Evolutionary conservation across 2,113 vertebrate genomes (phyloP).

Genomic region (Crotalus tigris): DNA sequence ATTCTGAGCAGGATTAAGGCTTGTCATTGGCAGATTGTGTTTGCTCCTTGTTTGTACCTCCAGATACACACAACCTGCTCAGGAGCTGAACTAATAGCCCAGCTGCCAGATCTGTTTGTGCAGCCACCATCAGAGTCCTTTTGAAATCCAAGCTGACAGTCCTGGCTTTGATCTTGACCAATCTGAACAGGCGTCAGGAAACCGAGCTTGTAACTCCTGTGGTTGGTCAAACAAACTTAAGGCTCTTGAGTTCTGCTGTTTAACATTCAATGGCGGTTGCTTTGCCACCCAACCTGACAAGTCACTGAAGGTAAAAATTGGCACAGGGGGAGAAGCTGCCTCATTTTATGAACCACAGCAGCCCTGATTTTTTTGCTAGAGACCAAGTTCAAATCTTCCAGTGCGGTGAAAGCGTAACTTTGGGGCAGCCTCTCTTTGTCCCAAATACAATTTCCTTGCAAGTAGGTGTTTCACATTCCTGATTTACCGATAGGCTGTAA

Average conservation of each 20-base stretch:
- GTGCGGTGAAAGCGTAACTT: neutral
- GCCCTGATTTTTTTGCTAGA: neutral
- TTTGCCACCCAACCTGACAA: neutral
- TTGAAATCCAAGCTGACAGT: neutral
- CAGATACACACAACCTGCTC: accelerated
- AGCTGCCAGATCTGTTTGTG: slow-evolving; percentile 2
- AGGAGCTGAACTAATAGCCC: neutral
- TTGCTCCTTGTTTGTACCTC: neutral
- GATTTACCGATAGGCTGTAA: neutral
- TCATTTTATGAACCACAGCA: neutral
- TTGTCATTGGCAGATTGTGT: neutral
- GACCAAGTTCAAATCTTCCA: neutral
- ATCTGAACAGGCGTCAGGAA: neutral
- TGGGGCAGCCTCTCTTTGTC: neutral
- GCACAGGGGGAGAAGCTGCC: no score
- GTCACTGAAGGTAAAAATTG: neutral
- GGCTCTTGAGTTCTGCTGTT: accelerated
- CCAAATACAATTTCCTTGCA: neutral
- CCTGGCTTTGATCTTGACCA: neutral
- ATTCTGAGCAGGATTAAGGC: accelerated
- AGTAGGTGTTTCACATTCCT: neutral
- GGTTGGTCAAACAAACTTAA: neutral
- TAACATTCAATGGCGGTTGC: accelerated
- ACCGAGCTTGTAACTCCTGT: neutral
- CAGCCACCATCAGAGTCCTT: neutral